Conservation (phyloP, 1,140 invertebrate genomes). For the Drosophila kurseongensis region DNA sequence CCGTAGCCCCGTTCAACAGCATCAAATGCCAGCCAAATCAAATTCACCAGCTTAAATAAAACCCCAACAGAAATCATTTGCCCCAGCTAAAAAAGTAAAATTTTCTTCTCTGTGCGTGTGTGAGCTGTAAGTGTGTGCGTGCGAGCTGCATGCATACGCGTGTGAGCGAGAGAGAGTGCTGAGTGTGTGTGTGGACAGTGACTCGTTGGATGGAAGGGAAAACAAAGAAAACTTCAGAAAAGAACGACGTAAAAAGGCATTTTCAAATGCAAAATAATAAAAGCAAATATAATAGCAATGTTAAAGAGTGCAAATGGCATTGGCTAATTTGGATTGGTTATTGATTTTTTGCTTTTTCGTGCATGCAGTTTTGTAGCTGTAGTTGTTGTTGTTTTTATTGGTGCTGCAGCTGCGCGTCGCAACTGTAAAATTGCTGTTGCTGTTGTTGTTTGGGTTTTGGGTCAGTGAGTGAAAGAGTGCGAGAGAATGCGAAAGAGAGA, state of each 20-base stretch:
- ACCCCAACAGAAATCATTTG: constrained; percentile 38
- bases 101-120: constrained; percentile 55
- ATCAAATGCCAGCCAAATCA: constrained; percentile 31
- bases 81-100: constrained; percentile 31
- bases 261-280: constrained; percentile 36
- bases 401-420: constrained; percentile 69
- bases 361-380: constrained; percentile 67
- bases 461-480: constrained; percentile 34
- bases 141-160: constrained; percentile 37
- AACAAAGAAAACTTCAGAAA: constrained; percentile 83
- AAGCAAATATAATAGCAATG: constrained; percentile 9
- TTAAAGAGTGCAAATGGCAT: constrained; percentile 26
- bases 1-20: constrained; percentile 26
- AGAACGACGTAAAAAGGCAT: constrained; percentile 78
- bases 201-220: constrained; percentile 71
- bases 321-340: constrained; percentile 57
- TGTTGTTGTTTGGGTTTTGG: constrained; percentile 57
- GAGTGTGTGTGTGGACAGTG: constrained; percentile 61
- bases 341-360: constrained; percentile 68
- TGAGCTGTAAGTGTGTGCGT: constrained; percentile 23
- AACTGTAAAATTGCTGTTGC: constrained; percentile 65
- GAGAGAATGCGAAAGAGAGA: constrained; percentile 20
- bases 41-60: constrained; percentile 27
- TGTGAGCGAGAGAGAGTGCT: constrained; percentile 33
- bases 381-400: constrained; percentile 58